A percentile compares a stretch with the other conserved stretches of the same genome.
Conservation (phyloP, 2,888 invertebrate genomes). For the Athetis lepigone region DNA sequence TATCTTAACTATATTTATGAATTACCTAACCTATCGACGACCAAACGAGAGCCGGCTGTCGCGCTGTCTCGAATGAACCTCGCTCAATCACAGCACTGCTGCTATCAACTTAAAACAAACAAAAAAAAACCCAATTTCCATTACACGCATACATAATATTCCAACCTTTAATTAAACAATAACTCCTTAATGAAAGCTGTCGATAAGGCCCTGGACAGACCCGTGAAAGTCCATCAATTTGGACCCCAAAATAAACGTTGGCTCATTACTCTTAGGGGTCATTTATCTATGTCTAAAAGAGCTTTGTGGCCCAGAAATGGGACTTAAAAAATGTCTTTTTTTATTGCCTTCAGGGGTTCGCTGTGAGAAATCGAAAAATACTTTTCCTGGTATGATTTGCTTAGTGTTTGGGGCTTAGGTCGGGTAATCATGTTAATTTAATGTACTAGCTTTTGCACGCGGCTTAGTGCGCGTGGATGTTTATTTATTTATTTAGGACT, state of each 20-base stretch:
- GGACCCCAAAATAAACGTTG: conserved; percentile 75
- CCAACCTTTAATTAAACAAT: conserved; percentile 61
- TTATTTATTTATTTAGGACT: too few relatives aligned
- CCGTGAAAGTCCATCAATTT: conserved; percentile 74
- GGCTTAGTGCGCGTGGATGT: too few relatives aligned
- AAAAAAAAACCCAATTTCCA: background rate
- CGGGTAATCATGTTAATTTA: too few relatives aligned
- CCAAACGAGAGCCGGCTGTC: too few relatives aligned
- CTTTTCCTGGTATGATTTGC: conserved; percentile 32
- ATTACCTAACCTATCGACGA: too few relatives aligned
- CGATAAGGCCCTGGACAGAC: conserved; percentile 65
- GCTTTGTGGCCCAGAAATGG: conserved; percentile 66
- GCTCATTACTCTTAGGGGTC: conserved; percentile 73
- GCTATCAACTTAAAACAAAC: background rate
- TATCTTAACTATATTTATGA: too few relatives aligned
- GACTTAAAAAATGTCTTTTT: conserved; percentile 68
- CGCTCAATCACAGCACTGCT: too few relatives aligned
- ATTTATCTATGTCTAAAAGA: conserved; percentile 74
- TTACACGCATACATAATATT: conserved; percentile 40
- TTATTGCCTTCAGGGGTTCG: conserved; percentile 36
- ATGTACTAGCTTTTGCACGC: too few relatives aligned
- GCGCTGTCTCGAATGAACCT: too few relatives aligned
- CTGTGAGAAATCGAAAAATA: conserved; percentile 38
- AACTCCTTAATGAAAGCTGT: conserved; percentile 60
- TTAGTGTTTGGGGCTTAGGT: conserved; percentile 18